Conservation (phyloP, 37 sponge, comb jelly and placozoan genomes). For the Spongilla lacustris region DNA sequence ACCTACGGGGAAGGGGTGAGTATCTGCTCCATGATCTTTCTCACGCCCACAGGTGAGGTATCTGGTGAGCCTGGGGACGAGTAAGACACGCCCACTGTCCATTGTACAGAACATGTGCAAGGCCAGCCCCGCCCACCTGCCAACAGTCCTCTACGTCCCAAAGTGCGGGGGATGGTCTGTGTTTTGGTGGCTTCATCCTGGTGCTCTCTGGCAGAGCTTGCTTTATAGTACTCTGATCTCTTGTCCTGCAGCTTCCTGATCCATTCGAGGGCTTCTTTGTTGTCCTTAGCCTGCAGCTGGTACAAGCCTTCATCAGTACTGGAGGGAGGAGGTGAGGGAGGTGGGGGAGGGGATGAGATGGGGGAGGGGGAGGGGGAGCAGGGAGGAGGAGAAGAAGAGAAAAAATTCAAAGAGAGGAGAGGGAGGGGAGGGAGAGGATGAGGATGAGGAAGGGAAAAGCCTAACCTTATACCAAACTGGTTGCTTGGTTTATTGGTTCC, state of each 20-base stretch:
- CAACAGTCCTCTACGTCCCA: neutral
- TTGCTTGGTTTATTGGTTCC: neutral
- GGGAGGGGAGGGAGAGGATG: neutral
- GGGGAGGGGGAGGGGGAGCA: neutral
- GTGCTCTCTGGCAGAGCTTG: neutral
- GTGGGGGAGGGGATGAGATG: neutral
- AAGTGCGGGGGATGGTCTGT: no score
- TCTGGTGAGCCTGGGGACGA: neutral
- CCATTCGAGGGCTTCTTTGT: constrained; percentile 44
- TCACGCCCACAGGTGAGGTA: neutral
- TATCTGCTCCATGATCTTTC: neutral
- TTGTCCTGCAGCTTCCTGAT: constrained; percentile 55
- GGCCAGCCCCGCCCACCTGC: neutral
- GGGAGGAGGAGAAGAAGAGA: neutral
- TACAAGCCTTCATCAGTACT: constrained; percentile 31
- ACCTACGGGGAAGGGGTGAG: neutral
- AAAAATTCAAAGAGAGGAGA: neutral
- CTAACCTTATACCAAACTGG: constrained; percentile 15
- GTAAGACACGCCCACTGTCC: neutral
- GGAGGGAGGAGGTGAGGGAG: neutral
- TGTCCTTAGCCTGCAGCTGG: constrained; percentile 22
- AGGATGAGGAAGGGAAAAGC: neutral
- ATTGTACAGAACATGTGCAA: neutral
- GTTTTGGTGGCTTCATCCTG: neutral
- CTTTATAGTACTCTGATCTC: neutral